Evolutionary conservation across 2,888 invertebrate genomes (phyloP).

Genomic region (Amaurobius ferox): DNA sequence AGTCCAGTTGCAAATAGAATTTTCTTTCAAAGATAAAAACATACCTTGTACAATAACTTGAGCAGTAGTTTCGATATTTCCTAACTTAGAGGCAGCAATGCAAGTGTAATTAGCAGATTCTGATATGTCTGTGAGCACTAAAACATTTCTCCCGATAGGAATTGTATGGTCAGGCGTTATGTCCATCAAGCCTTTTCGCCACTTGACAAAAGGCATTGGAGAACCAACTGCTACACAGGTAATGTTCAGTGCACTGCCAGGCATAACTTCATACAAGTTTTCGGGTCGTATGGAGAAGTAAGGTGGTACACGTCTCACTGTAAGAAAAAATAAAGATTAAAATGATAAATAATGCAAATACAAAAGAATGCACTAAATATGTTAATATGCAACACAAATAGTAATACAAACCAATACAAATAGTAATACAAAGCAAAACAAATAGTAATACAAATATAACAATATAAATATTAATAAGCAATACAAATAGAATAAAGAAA

Average conservation of each 20-base stretch:
- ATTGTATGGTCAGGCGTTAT: conserved; percentile 85
- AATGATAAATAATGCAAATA: no score
- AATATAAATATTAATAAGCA: no score
- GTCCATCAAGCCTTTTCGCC: conserved; percentile 80
- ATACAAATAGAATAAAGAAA: no score
- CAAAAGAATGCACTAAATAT: no score
- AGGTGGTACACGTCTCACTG: conserved; percentile 95
- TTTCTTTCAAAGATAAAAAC: background rate
- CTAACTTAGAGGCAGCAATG: conserved; percentile 94
- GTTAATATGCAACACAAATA: no score
- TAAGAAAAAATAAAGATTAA: conserved; percentile 77
- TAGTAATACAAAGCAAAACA: no score
- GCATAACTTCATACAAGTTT: conserved; percentile 89
- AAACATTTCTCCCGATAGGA: conserved; percentile 85
- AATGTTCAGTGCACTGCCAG: conserved; percentile 93
- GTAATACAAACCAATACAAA: no score
- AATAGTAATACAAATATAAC: no score
- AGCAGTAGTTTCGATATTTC: conserved; percentile 91
- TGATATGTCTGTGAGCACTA: conserved; percentile 90
- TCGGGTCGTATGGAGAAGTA: conserved; percentile 96
- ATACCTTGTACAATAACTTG: conserved; percentile 91
- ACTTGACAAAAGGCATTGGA: conserved; percentile 97
- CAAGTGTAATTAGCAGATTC: conserved; percentile 98
- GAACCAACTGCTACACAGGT: conserved; percentile 98
- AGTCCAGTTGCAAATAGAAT: no score